Percentiles rank a stretch among this genome's conserved stretches.
These are phyloP conservation scores for Bungarus multicinctus DNA, from an alignment of 2,113 vertebrate species.

Conservation along the genomic window DNA sequence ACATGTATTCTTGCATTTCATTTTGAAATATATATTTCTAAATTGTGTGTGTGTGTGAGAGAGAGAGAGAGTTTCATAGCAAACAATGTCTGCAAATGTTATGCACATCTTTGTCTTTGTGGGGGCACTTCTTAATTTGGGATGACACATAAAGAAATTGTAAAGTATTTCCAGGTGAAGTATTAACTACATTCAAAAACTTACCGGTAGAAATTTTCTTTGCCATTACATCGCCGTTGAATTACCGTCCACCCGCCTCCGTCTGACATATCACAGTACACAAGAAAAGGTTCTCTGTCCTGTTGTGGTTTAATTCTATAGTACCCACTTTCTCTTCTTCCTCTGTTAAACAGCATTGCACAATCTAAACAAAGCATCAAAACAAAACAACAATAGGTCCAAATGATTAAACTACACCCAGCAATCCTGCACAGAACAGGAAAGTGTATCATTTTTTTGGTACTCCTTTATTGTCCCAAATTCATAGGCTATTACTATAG, in stretches of 20 bases:
- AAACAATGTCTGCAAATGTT: not conserved
- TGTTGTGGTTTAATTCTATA: slow-evolving; percentile 78
- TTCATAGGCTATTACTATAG: not conserved
- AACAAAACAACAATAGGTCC: not conserved
- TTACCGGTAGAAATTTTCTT: slow-evolving; percentile 84
- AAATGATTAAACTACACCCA: not conserved
- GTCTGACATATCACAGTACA: slow-evolving; percentile 88
- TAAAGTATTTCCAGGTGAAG: not conserved
- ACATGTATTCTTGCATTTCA: not conserved
- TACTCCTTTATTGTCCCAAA: not conserved
- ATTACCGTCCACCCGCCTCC: slow-evolving; percentile 89
- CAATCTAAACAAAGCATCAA: slow-evolving; percentile 70
- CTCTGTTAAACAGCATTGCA: slow-evolving; percentile 73
- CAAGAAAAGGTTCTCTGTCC: slow-evolving; percentile 77
- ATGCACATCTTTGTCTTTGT: not conserved
- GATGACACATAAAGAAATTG: not conserved
- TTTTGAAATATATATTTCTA: not conserved
- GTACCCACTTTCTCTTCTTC: slow-evolving; percentile 73
- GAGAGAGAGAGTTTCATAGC: not conserved
- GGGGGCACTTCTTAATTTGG: not conserved
- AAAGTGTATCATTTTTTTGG: not conserved
- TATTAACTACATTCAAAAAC: fast-evolving
- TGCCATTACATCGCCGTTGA: slow-evolving; percentile 81
- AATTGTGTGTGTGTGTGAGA: not conserved
- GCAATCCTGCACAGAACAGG: not conserved